Evolutionary conservation across 2,113 vertebrate species (phyloP).

Genomic region (Boulengeromyrus knoepffleri): DNA sequence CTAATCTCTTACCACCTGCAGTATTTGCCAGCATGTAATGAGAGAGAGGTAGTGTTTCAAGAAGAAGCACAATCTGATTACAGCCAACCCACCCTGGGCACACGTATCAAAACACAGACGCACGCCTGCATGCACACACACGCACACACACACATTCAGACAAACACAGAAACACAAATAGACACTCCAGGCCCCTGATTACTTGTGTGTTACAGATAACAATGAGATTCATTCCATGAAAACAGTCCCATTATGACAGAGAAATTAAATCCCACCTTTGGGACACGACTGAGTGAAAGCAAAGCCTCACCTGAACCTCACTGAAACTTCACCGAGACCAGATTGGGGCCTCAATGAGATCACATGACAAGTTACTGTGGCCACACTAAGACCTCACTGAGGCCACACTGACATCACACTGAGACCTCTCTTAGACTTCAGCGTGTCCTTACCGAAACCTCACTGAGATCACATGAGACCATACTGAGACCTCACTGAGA

Average conservation of each 20-base stretch:
- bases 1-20: slow-evolving; percentile 72
- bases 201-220: slow-evolving; percentile 4
- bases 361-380: not conserved
- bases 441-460: not conserved
- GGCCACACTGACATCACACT: no score
- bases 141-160: not conserved
- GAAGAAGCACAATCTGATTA: slow-evolving; percentile 32
- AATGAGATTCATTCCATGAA: not conserved
- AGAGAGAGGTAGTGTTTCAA: slow-evolving; percentile 64
- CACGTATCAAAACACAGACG: slow-evolving; percentile 15
- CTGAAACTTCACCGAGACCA: not conserved
- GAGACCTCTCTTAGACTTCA: not conserved
- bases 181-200: not conserved
- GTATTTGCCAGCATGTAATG: slow-evolving; percentile 69
- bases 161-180: slow-evolving; percentile 4
- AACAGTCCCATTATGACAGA: not conserved
- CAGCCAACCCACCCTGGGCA: slow-evolving; percentile 35
- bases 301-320: not conserved
- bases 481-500: not conserved
- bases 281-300: no score
- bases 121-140: slow-evolving; percentile 17
- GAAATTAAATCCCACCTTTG: not conserved
- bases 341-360: not conserved
- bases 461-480: not conserved
- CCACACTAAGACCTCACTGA: not conserved